Conservation (phyloP, 2,888 invertebrate species). For the Andrena dorsata region DNA sequence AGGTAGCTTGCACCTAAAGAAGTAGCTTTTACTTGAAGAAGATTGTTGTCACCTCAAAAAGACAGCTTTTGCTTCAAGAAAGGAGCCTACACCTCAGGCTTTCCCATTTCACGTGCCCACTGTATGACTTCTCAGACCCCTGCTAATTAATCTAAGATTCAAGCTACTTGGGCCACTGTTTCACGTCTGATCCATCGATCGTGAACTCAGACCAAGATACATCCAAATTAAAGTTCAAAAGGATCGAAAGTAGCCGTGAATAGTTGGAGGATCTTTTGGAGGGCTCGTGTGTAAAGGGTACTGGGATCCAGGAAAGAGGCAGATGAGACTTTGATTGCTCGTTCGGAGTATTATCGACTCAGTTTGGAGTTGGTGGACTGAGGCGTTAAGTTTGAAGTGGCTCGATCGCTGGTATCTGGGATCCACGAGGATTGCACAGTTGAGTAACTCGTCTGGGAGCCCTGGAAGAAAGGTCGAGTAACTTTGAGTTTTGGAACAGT, state of each 20-base stretch:
- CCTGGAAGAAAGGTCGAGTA: not conserved
- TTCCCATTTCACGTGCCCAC: not conserved
- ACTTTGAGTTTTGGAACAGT: not conserved
- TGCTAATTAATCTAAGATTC: not conserved
- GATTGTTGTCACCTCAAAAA: no score
- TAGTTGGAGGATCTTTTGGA: no score
- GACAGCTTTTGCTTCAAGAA: no score
- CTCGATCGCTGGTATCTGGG: not conserved
- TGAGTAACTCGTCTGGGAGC: not conserved
- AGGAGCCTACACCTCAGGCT: not conserved
- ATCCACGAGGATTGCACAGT: not conserved
- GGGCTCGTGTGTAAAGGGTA: no score
- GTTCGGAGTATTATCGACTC: not conserved
- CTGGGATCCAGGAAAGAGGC: not conserved
- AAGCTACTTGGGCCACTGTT: not conserved
- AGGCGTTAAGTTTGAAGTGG: not conserved
- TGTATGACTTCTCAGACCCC: not conserved
- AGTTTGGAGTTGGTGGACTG: not conserved
- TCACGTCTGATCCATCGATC: not conserved
- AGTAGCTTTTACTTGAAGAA: no score
- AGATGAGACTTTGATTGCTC: conserved; percentile 2
- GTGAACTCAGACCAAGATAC: not conserved
- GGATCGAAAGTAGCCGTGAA: no score
- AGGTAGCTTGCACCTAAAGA: no score
- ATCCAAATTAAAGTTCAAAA: no score